Base-by-base conservation (phyloP, 2,888 invertebrate species). In the Leptinotarsa juncta region DNA sequence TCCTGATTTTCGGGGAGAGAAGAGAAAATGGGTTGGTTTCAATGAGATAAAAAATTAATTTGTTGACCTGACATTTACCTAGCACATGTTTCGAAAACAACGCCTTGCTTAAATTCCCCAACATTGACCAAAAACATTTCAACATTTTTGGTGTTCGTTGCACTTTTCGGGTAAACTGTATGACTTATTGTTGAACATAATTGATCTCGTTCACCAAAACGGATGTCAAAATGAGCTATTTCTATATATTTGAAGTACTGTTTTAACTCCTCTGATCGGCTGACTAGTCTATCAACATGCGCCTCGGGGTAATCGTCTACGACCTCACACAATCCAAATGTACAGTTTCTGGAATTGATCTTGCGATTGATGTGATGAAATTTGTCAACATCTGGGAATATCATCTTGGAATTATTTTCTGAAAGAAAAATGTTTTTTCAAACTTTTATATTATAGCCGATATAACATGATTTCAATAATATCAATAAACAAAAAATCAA, bases 41-140 rank as follows among this genome's bases (percentile, higher is more conserved):
- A 42, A 10, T 42, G 10, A 42, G 3, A 42, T 10, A 10, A 12
- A 3, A 10, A 10, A 42, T 10, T 42, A 42, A 10, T 42, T 42
- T 42, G 42, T 42, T 7, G 10, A 42, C 10, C 15, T 70, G 42
- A 53, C 26, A 74, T 74, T 77, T 67, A 78, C 79, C 42, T 67
- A 90, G 87, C 80, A 89, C 95, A 96, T 77, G 91, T 90, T 85
- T 95, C 95, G 3, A 93, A 91, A 66, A 91, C 90, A 66, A 95
- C 90, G 48, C 92, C 93, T 86, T 95, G 95, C 48, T 91, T 88
- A 73, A 91, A 92, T 0, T 90, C 87, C 0, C 90, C 90, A 12
- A 90, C 90, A 84, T 95, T 94, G 1, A 94, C 88, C 16, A 95
- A 90, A 55, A 90, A 89, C 79, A 91, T 88, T 91, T 93, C 94